Base-by-base conservation (phyloP, 2,113 vertebrate species). In the Heterocephalus glaber region DNA sequence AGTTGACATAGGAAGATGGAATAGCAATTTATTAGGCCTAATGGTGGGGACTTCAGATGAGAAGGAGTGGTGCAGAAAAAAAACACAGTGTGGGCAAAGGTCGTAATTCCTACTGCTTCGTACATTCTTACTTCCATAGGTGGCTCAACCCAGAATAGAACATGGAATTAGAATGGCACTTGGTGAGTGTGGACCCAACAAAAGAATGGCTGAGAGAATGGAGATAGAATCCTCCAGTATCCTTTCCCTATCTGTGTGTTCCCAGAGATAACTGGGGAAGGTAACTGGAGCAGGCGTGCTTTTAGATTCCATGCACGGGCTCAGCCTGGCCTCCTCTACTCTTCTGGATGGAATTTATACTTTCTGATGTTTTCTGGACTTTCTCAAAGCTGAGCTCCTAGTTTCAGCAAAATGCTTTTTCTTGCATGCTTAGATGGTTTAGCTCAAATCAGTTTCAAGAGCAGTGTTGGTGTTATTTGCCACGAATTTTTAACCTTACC, bases 1-100 rank as follows among this genome's bases (percentile, higher is more conserved):
- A 11, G 38, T 26, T 81, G 65, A 90, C 60, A n/a, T 54, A 79
- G 52, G n/a, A 93, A 93, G 33, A 8, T 85, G 30, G 26, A 54
- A 8, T 19, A 52, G 60, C 12, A n/a, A 16, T 79, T 70, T 44
- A 60, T 54, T 19, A 56, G 38, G 70, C 3, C 41, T 63, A 56
- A 70, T 79, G 19, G 28, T 89, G 24, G 49, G 4, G 38, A 0
- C 8, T 77, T 49, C 65, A 41, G 54, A 1, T 16, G 8, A 35
- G 30, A n/a, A 79, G 20, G 28, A 58, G 30, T 13, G 20, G 35
- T 22, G 35, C 17, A 52, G 65, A 60, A 79, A 89, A 82, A 58
- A 16, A 60, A 19, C 13, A 7, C 35, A 22, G 30, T 5, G 20
- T 17, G 47, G 10, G 41, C 66, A 63, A 35, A 52, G 54, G 60